Evolutionary conservation across 2,113 vertebrate genomes (phyloP).

Genomic region (Lophotis ruficrista): DNA sequence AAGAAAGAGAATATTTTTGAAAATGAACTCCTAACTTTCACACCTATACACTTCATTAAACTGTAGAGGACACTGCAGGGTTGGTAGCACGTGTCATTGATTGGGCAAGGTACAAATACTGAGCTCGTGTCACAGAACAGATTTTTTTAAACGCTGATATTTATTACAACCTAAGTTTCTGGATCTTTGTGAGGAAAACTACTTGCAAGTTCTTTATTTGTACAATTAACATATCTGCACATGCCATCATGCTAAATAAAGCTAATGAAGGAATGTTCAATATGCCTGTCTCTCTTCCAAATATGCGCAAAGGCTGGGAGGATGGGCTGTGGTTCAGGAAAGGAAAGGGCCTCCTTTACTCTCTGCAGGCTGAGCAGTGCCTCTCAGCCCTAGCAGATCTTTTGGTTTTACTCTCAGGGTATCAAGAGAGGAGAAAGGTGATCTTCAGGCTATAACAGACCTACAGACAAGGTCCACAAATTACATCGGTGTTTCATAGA

Average conservation of each 20-base stretch:
- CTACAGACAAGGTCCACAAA: not conserved
- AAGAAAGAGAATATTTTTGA: not conserved
- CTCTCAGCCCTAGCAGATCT: not conserved
- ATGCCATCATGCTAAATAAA: not conserved
- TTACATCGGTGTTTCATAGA: not conserved
- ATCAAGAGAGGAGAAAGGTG: not conserved
- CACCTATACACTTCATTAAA: not conserved
- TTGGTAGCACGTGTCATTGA: not conserved
- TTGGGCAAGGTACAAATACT: not conserved
- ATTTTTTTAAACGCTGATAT: not conserved
- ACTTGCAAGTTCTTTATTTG: not conserved
- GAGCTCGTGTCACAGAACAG: not conserved
- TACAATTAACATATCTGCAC: not conserved
- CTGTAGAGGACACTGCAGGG: not conserved
- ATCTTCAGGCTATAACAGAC: not conserved
- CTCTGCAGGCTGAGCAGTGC: not conserved
- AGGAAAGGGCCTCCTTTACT: rapidly evolving
- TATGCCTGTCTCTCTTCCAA: not conserved
- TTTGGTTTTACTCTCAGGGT: not conserved
- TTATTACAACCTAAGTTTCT: not conserved
- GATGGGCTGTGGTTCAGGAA: not conserved
- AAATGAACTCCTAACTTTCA: not conserved
- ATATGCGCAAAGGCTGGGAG: not conserved
- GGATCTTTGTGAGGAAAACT: not conserved
- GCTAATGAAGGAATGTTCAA: not conserved